These are phyloP conservation scores for Drosophila ochracea DNA, from an alignment of 2,888 invertebrate species.

Conservation along the genomic window DNA sequence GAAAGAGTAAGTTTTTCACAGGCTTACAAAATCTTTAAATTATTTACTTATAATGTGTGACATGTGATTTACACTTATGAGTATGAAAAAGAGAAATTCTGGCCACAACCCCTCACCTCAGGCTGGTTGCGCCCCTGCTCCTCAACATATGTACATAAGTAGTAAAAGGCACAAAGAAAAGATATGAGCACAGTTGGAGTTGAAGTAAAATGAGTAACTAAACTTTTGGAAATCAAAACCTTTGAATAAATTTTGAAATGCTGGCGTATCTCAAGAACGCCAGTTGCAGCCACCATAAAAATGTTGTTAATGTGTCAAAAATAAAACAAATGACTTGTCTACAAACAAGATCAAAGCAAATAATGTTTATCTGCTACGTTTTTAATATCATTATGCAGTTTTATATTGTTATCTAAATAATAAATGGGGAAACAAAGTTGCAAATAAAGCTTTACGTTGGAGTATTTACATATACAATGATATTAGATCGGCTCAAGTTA, in stretches of 20 bases:
- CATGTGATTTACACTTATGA: neutral
- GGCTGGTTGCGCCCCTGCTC: neutral
- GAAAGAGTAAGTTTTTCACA: neutral
- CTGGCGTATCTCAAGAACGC: neutral
- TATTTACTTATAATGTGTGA: neutral
- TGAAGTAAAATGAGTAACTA: neutral
- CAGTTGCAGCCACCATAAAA: neutral
- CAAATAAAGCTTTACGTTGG: neutral
- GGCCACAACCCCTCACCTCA: neutral
- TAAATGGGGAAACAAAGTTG: neutral
- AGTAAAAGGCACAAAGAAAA: neutral
- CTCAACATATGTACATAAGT: neutral
- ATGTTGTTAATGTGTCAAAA: neutral
- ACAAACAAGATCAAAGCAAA: slow-evolving; percentile 33
- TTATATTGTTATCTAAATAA: neutral
- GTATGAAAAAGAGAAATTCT: neutral
- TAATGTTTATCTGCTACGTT: slow-evolving; percentile 2
- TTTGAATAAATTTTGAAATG: neutral
- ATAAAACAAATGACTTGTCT: slow-evolving; percentile 14
- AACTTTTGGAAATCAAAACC: neutral
- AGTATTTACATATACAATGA: neutral
- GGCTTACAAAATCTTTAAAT: neutral
- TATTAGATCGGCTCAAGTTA: neutral
- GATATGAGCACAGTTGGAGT: neutral
- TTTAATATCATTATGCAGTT: neutral